Evolutionary conservation across 2,888 invertebrate species (phyloP), one percentile per base, ranked within the genome.

Genomic region (Hydroisotoma schaefferi): DNA sequence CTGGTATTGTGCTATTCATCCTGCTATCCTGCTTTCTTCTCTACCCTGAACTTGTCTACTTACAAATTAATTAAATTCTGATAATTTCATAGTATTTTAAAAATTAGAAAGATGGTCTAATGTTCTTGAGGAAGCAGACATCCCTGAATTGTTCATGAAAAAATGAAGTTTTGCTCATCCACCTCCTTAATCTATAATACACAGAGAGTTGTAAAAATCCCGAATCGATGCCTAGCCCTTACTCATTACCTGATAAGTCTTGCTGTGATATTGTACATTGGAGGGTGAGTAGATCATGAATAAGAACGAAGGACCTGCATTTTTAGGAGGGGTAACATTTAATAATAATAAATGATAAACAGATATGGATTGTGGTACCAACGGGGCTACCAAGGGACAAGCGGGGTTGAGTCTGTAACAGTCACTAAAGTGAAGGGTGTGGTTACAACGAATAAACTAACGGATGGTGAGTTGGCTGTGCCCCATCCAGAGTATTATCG

Each of bases 401-500:
- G 51, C 29, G 59, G 55, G 2, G 51, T 65, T 15, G 62, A 71
- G 49, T 65, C 66, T 20, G 69, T 67, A 1, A 76, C 79, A 2
- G 78, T 77, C 3, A 78, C 78, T 2, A 81, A 81, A 74, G 73
- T 81, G 12, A 81, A 81, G 70, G 81, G 81, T 8, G 75, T 79
- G 2, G 74, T 75, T 1, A 75, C 69, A 46, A 76, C 78, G 12
- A n/a, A n/a, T n/a, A 28, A 52, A 52, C 67, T 65, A 2, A 55
- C 68, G 28, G 69, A 73, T 28, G 59, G 59, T 25, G 51, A 69
- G 28, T 51, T 71, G 2, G 48, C 25, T 3, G 67, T 71, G 5
- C 60, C 61, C 33, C 53, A 64, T 44, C 63, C 66, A 2, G 57
- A 65, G 15, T 61, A 69, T 25, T 76, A 75, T 61, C 59, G 69